Evolutionary conservation across 2,888 invertebrate genomes (phyloP), one percentile per base, ranked within the genome.

Genomic region (Platycheirus rosarum): DNA sequence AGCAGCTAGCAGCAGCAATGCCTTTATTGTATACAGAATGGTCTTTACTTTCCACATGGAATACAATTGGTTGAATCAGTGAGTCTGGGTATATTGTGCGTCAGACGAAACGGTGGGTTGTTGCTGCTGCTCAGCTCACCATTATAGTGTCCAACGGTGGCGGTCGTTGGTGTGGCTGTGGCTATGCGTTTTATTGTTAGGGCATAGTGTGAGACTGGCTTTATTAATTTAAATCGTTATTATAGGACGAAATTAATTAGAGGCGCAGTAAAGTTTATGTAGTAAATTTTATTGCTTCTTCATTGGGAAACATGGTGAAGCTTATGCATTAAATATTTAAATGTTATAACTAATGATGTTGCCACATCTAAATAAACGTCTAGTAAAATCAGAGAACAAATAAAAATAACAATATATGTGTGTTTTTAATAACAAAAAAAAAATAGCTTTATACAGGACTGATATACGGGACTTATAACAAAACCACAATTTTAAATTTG

Each of bases 171-270:
- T 62, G 62, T 62, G 76, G 66, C 63, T 62, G 62, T 62, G 76
- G 66, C 63, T 66, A 77, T 77, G 77, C 82, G 77, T 82, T 82
- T 82, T 76, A 77, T 82, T 82, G 82, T 77, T 82, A 53, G 55
- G 44, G 23, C 46, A 76, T 65, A 66, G 80, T 76, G 80, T 80
- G 80, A 80, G 76, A 71, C 70, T 60, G 66, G 62, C 77, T 82
- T 82, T 82, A 82, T 82, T 82, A 82, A 82, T 82, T 77, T 77
- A 69, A 82, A 82, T 77, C 82, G 82, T 57, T 82, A 71, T 77
- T 71, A 82, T 82, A 73, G 71, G 82, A 77, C 71, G 63, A 82
- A 77, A 82, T 77, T 82, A 82, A 82, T 82, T 82, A 82, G 82
- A 73, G 53, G 40, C 70, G 48, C 66, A 44, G 26, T 65, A 60